These are phyloP conservation scores for Hepsetus odoe DNA, from an alignment of 2,113 vertebrate genomes.

Conservation along the genomic window DNA sequence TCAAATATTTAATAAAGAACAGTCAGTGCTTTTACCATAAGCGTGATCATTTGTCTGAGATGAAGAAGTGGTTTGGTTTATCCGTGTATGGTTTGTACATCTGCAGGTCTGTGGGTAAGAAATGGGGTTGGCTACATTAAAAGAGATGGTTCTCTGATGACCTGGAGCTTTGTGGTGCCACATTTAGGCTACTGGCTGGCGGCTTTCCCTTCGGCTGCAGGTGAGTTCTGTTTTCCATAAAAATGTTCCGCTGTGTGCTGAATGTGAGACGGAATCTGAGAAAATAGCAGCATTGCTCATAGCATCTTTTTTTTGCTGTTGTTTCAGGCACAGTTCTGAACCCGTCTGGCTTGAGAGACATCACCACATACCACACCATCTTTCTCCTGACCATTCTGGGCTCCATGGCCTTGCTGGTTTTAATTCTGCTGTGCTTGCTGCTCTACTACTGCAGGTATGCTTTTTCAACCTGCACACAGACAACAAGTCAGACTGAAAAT, in stretches of 20 bases:
- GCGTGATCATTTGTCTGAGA: background rate
- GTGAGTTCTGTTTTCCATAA: conserved; percentile 47
- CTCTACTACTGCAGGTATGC: conserved; percentile 87
- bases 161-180: conserved; percentile 78
- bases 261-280: background rate
- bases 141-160: conserved; percentile 77
- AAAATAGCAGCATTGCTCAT: background rate
- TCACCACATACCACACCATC: conserved; percentile 87
- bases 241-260: background rate
- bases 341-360: conserved; percentile 76
- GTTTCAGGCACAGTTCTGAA: conserved; percentile 74
- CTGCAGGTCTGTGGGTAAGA: conserved; percentile 78
- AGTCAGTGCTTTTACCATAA: background rate
- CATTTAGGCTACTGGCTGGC: conserved; percentile 85
- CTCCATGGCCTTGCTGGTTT: conserved; percentile 81
- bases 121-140: conserved; percentile 79
- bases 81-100: conserved; percentile 14
- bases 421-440: conserved; percentile 83
- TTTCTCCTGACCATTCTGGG: conserved; percentile 87
- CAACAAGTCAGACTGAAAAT: background rate
- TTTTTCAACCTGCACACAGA: background rate
- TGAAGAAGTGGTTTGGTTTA: background rate
- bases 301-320: conserved; percentile 22
- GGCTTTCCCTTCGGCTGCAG: conserved; percentile 76
- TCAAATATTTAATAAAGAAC: too few relatives aligned